Base-by-base conservation (phyloP, 1,140 invertebrate species). In the Eueides isabella region DNA sequence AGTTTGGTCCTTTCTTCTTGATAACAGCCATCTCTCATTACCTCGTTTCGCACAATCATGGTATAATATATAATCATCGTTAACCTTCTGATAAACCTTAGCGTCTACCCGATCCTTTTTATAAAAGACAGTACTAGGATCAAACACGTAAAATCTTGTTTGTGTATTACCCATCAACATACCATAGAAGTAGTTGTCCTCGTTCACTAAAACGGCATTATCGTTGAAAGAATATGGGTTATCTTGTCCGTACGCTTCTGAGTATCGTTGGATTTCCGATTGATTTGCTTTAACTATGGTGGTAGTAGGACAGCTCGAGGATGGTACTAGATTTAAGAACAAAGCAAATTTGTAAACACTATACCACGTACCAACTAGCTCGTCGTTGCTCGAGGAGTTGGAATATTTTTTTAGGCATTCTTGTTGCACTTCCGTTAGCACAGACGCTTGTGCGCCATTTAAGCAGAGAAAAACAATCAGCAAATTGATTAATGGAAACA, bases 351-450 rank as follows among this genome's bases (percentile, higher is more conserved):
- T 65, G 41, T 70, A 73, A 5, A 77, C 67, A 1, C 19, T 23
- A 23, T 67, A 77, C 75, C 75, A 77, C 5, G 62, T 73, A n/a
- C 75, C 75, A 35, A 74, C 26, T 3, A 77, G 30, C 5, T 67
- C 73, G 19, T 67, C 63, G 29, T 77, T 77, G 33, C 70, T 31
- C 5, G 73, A 35, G n/a, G 11, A 12, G 6, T 11, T 28, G 5
- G 67, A 26, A 33, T 76, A 41, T n/a, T 64, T 29, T 4, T 66
- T 63, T 7, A 72, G 28, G 30, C 67, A 73, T 4, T 19, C 5
- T 73, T 68, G 26, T 5, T 76, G 71, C n/a, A 73, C 48, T 7
- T 70, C 48, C 3, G 48, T 55, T 26, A 55, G 23, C 11, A 7
- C 11, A 26, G 48, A 55, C 23, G 23, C 11, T 0, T 19, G 3